Evolutionary conservation across 1,140 invertebrate species (phyloP).

Genomic region (Belonocnema kinseyi): DNA sequence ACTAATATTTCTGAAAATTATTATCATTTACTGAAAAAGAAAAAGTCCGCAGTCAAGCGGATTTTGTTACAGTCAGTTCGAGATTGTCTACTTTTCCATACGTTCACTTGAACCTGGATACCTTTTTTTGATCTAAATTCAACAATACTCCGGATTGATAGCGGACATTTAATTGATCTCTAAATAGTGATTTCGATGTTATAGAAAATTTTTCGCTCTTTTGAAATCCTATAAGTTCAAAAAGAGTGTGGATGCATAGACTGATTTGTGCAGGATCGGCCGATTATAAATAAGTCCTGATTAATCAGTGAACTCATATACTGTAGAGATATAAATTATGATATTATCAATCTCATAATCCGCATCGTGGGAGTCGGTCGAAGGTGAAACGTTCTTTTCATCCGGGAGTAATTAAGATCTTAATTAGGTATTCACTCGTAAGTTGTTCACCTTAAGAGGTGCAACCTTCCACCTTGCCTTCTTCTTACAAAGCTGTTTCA

Average conservation of each 20-base stretch:
- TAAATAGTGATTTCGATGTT: no score
- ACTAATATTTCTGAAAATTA: no score
- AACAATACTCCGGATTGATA: no score
- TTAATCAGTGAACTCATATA: constrained; percentile 44
- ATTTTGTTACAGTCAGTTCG: no score
- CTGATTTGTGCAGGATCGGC: background rate
- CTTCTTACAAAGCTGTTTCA: constrained; percentile 35
- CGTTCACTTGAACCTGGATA: no score
- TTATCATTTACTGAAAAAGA: no score
- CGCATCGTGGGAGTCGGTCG: constrained; percentile 70
- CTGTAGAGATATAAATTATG: constrained; percentile 62
- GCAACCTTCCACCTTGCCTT: constrained; percentile 43
- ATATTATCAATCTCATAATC: constrained; percentile 69
- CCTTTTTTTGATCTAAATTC: no score
- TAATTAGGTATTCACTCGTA: constrained; percentile 70
- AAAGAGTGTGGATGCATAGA: background rate
- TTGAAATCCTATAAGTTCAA: constrained; percentile 36
- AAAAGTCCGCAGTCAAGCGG: no score
- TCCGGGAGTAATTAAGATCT: constrained; percentile 68
- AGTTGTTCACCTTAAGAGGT: constrained; percentile 39
- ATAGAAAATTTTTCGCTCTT: no score
- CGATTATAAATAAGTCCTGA: constrained; percentile 39
- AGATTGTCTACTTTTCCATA: no score
- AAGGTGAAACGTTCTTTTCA: constrained; percentile 61
- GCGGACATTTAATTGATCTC: no score